Percentiles rank a stretch among this genome's conserved stretches.
These are phyloP conservation scores for Cynopterus brachyotis DNA, from an alignment of 2,113 vertebrate genomes.

Conservation along the genomic window DNA sequence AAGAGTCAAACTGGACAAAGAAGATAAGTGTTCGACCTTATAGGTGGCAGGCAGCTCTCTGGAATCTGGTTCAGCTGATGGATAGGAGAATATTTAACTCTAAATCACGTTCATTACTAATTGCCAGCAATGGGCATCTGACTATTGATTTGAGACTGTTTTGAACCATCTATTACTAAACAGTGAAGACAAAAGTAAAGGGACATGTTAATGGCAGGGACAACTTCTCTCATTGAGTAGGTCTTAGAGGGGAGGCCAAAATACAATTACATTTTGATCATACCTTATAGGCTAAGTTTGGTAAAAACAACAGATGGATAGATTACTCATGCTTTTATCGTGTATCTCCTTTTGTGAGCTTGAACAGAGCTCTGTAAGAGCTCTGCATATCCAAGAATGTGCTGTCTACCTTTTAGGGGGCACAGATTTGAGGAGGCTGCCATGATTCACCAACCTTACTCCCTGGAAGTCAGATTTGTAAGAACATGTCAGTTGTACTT, in stretches of 20 bases:
- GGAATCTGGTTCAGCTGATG: not conserved
- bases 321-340: not conserved
- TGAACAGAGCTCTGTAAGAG: not conserved
- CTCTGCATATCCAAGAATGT: not conserved
- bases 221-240: not conserved
- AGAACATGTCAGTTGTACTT: not conserved
- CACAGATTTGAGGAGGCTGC: not conserved
- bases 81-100: not conserved
- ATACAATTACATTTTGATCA: not conserved
- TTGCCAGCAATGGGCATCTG: not conserved
- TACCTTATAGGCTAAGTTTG: not conserved
- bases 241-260: not conserved
- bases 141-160: not conserved
- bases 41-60: not conserved
- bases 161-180: not conserved
- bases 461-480: not conserved
- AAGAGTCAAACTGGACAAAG: not conserved
- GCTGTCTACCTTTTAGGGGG: not conserved
- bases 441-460: not conserved
- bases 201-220: not conserved
- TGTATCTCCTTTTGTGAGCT: not conserved
- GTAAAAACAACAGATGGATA: not conserved
- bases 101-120: not conserved
- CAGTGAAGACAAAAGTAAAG: not conserved
- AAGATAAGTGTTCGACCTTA: not conserved